A percentile compares a stretch with the other conserved stretches of the same genome.
Evolutionary conservation across 1,140 invertebrate species (phyloP).

Genomic region (Musca vetustissima): DNA sequence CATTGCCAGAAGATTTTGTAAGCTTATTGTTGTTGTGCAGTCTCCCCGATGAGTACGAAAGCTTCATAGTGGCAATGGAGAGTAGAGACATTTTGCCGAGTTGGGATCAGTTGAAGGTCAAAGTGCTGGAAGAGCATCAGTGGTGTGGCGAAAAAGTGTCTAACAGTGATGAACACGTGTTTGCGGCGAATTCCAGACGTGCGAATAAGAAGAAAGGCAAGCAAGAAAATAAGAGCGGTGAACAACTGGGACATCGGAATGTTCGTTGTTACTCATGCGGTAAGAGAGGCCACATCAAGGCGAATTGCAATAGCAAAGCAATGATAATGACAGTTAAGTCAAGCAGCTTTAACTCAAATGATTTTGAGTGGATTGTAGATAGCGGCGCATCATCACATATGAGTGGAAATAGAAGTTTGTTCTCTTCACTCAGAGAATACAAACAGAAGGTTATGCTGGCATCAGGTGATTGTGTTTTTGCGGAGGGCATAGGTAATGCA

Average conservation of each 20-base stretch:
- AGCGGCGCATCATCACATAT: too few species aligned
- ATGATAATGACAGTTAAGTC: neutral
- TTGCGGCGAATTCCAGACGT: neutral
- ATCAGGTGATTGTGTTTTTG: neutral
- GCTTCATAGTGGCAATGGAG: neutral
- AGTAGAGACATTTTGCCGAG: neutral
- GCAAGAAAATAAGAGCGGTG: neutral
- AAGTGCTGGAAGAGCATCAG: neutral
- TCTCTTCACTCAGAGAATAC: neutral
- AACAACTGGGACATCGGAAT: neutral
- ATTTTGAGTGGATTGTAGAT: neutral
- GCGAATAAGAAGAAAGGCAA: neutral
- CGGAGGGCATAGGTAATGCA: slow-evolving; percentile 2
- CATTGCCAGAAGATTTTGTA: too few species aligned
- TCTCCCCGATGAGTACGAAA: too few species aligned
- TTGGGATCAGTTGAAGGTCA: neutral
- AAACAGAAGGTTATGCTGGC: slow-evolving; percentile 8
- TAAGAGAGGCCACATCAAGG: too few species aligned
- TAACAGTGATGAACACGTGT: too few species aligned
- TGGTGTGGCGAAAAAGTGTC: too few species aligned
- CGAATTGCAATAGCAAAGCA: slow-evolving; percentile 5
- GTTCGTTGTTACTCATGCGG: slow-evolving; percentile 1
- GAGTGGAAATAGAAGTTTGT: too few species aligned
- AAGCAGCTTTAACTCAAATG: neutral
- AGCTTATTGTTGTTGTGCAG: too few species aligned